These are phyloP conservation scores for Brachionus asplanchnoidis DNA, from an alignment of 1,140 invertebrate genomes.

Conservation along the genomic window DNA sequence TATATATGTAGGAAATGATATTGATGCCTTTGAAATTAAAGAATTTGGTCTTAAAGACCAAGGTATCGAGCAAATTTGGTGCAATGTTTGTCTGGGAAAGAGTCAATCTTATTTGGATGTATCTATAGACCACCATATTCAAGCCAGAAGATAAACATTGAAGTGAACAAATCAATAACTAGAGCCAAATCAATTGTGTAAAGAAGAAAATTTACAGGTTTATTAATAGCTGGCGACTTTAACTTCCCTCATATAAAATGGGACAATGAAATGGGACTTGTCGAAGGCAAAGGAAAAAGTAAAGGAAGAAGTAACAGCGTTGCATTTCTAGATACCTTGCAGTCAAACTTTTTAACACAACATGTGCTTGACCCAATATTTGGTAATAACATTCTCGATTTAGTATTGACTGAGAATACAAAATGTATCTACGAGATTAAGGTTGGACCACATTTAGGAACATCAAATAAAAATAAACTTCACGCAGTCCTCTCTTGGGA, in stretches of 20 bases:
- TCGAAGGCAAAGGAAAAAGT: not conserved
- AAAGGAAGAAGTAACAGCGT: not conserved
- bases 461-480: not conserved
- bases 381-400: not conserved
- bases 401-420: not conserved
- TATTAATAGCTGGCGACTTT: not conserved
- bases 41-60: not conserved
- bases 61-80: not conserved
- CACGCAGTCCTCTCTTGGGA: not conserved
- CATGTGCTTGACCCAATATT: not conserved
- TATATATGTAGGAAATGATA: no score
- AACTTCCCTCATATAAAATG: not conserved
- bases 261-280: not conserved
- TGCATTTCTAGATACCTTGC: not conserved
- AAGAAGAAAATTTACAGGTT: not conserved
- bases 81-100: not conserved
- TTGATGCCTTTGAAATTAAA: not conserved
- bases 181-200: no score
- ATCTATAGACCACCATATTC: not conserved
- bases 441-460: not conserved
- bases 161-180: no score
- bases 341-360: not conserved
- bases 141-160: no score
- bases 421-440: not conserved
- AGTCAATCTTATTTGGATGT: not conserved